Evolutionary conservation across 1,140 invertebrate genomes (phyloP).

Genomic region (Zaprionus inermis): DNA sequence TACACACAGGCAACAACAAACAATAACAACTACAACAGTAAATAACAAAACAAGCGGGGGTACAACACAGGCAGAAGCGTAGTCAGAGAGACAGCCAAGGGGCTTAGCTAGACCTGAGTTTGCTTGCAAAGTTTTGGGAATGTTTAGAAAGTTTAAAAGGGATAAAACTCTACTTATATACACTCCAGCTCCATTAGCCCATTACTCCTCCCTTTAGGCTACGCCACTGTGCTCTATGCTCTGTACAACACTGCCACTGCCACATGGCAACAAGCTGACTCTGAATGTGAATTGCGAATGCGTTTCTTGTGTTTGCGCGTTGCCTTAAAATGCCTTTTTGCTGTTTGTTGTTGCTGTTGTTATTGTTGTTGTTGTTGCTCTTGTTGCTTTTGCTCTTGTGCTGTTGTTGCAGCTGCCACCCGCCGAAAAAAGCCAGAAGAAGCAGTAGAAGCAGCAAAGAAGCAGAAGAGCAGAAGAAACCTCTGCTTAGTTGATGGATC

Average conservation of each 20-base stretch:
- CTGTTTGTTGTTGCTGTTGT: conserved; percentile 29
- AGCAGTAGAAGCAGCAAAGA: neutral
- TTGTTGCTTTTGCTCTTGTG: conserved; percentile 21
- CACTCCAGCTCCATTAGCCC: no score
- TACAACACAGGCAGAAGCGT: neutral
- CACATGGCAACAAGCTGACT: conserved; percentile 5
- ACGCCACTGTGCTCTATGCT: neutral
- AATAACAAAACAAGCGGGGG: conserved; percentile 4
- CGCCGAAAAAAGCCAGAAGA: conserved; percentile 26
- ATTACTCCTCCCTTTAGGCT: neutral
- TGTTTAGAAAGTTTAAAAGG: no score
- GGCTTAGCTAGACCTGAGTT: neutral
- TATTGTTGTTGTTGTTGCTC: conserved; percentile 42
- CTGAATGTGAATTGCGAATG: conserved; percentile 64
- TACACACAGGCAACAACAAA: conserved; percentile 17
- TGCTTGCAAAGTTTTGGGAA: no score
- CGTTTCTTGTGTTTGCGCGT: conserved; percentile 76
- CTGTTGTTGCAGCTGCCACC: conserved; percentile 49
- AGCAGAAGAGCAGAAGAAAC: neutral
- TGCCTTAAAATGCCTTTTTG: conserved; percentile 49
- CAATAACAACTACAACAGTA: conserved; percentile 28
- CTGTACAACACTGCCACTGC: conserved; percentile 2
- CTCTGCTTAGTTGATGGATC: conserved; percentile 64
- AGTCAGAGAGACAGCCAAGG: neutral
- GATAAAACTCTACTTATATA: no score